Evolutionary conservation across 2,797 vertebrate genomes (phyloP).

Genomic region (Acanthornis magna): DNA sequence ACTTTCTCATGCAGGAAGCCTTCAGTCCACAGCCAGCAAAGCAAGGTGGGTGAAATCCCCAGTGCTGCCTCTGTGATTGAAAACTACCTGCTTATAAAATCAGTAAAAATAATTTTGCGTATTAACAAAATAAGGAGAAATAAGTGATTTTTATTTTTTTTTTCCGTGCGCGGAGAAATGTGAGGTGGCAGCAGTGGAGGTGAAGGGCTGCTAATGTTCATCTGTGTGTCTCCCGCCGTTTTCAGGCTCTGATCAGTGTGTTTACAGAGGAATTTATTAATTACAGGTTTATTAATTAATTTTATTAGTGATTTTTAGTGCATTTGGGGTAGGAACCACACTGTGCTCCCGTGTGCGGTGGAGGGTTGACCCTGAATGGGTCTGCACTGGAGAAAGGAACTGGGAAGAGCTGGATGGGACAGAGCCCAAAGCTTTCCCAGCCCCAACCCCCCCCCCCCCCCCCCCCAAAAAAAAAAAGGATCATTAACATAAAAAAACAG

Average conservation of each 20-base stretch:
- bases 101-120: not conserved
- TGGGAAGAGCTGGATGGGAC: not conserved
- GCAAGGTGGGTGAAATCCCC: not conserved
- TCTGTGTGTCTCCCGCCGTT: fast-evolving
- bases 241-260: not conserved
- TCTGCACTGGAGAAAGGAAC: not conserved
- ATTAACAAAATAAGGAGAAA: not conserved
- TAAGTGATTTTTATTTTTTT: not conserved
- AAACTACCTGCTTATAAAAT: not conserved
- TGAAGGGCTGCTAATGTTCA: not conserved
- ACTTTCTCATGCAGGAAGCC: not conserved
- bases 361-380: not conserved
- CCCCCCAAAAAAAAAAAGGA: not conserved
- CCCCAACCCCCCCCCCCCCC: not conserved
- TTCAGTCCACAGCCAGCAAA: not conserved
- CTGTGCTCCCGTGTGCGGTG: fast-evolving
- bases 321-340: not conserved
- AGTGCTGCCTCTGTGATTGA: not conserved
- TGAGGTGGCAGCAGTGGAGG: not conserved
- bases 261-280: not conserved
- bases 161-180: not conserved
- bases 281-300: not conserved
- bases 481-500: not conserved
- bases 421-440: not conserved
- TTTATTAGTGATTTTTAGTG: not conserved